Conservation (phyloP, 2,113 vertebrate species). For the Brachyistius frenatus region DNA sequence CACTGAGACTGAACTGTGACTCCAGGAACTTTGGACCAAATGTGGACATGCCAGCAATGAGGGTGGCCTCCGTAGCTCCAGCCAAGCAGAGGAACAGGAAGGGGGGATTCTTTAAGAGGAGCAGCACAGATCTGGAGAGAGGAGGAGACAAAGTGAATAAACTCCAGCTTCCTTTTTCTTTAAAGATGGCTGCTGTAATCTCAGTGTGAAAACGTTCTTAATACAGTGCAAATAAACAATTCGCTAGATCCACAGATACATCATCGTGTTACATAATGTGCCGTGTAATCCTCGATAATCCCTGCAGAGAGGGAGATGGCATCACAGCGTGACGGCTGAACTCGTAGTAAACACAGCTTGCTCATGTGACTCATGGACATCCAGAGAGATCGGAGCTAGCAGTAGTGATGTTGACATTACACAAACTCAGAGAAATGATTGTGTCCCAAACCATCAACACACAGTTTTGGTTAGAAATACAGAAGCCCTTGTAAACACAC, state of each 20-base stretch:
- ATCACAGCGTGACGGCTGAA: conserved; percentile 1
- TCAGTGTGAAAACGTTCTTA: conserved; percentile 4
- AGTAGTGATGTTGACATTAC: no score
- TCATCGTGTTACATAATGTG: conserved; percentile 38
- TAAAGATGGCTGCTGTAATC: conserved; percentile 32
- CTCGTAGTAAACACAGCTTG: conserved; percentile 38
- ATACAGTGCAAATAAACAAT: conserved; percentile 11
- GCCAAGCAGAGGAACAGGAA: conserved; percentile 96
- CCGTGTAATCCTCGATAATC: conserved; percentile 35
- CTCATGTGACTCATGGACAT: background rate
- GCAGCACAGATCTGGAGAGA: conserved; percentile 85
- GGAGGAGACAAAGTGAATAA: background rate
- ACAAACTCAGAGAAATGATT: no score
- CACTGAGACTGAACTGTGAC: conserved; percentile 95
- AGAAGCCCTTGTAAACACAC: no score
- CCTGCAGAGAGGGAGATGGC: background rate
- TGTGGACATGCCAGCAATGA: conserved; percentile 94
- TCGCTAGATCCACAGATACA: conserved; percentile 1
- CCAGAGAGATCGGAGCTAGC: no score
- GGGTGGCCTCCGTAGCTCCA: conserved; percentile 92
- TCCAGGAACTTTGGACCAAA: conserved; percentile 97
- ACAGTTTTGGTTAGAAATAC: no score
- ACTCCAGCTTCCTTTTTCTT: conserved; percentile 36
- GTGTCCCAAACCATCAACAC: no score
- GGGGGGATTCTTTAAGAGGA: conserved; percentile 92